A percentile compares a stretch with the other conserved stretches of the same genome.
Conservation (phyloP, 2,113 vertebrate genomes). For the Tylochromis polylepis region DNA sequence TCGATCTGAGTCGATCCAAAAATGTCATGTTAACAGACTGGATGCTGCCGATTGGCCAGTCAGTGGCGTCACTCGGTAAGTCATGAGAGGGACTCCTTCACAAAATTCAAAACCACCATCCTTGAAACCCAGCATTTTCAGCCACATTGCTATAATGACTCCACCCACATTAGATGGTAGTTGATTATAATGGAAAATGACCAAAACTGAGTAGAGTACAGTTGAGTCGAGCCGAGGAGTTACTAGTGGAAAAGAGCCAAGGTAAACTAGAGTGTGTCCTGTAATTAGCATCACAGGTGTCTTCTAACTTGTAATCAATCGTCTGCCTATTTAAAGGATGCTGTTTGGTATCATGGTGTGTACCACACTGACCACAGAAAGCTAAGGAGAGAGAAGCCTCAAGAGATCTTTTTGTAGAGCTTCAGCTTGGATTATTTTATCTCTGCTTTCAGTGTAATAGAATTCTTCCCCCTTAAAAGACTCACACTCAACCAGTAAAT, state of each 20-base stretch:
- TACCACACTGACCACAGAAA: neutral
- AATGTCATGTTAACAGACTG: neutral
- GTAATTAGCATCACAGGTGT: neutral
- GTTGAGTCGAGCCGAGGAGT: neutral
- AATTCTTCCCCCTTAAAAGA: neutral
- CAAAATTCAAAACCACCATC: neutral
- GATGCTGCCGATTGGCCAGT: neutral
- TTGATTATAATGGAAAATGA: neutral
- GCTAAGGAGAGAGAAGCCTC: neutral
- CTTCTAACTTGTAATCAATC: neutral
- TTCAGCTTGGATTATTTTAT: neutral
- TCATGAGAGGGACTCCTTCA: neutral
- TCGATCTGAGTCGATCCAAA: neutral
- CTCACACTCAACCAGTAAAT: neutral
- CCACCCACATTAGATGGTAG: neutral
- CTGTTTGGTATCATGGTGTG: neutral
- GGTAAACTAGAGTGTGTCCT: neutral
- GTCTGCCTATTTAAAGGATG: no score
- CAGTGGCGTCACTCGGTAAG: neutral
- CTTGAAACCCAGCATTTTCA: neutral
- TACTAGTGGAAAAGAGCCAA: neutral
- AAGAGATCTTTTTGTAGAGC: neutral
- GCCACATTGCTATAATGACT: neutral
- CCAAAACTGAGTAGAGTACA: neutral
- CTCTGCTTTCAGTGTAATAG: neutral